Base-by-base conservation (phyloP, 2,888 invertebrate species). In the Pocota personata region DNA sequence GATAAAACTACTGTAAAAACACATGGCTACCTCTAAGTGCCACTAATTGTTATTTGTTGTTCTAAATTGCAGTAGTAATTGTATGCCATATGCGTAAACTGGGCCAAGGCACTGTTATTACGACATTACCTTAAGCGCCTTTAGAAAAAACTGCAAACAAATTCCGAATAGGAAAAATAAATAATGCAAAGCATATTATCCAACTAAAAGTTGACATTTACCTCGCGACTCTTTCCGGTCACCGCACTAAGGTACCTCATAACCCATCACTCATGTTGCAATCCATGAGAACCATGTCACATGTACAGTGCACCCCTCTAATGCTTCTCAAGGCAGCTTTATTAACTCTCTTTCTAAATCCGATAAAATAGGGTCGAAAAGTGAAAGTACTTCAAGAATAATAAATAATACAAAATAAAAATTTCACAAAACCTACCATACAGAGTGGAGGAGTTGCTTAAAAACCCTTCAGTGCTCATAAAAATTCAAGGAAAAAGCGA, bases 361-460 rank as follows among this genome's bases (percentile, higher is more conserved):
- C 73, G 75, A 69, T 79, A 64, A 84, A 83, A 75, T 69, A 58
- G 75, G 73, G 79, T 79, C 75, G 35, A 75, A 79, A 84, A 79
- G 79, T 75, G 57, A 84, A 84, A 79, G 78, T 73, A 62, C 78
- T 78, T 67, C 35, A 71, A 50, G 37, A 71, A 30, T 16, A 57
- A 62, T 35, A 48, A 43, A 58, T 27, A 58, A 37, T 6, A 52
- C 12, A 78, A 35, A 50, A 60, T 12, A 50, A 37, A 52, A 8
- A 24, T 32, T 46, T 19, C 14, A 24, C n/a, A 32, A 4, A 40
- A 58, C 27, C 35, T 27, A 16, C 35, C 35, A 37, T 35, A 21
- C 19, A 62, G 46, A 43, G 55, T 24, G 71, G 35, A 35, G 12
- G 46, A 16, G 14, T 40, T 52, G 73, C 40, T 35, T 35, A 69